Percentiles rank a stretch among this genome's conserved stretches.
These are phyloP conservation scores for Spheniscus mendiculus DNA, from an alignment of 2,113 vertebrate species.

Conservation along the genomic window DNA sequence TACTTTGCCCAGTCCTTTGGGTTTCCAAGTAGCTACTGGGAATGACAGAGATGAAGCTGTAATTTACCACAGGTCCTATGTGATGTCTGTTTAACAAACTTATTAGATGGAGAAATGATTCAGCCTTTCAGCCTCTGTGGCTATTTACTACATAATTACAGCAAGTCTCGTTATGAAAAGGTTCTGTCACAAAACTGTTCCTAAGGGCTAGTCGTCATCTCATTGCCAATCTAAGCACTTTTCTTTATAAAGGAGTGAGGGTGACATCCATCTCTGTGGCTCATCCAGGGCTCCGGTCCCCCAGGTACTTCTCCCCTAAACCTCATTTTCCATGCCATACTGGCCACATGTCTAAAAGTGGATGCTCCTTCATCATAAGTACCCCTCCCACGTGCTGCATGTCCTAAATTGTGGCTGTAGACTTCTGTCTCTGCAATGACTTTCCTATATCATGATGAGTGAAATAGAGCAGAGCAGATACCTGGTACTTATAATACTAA, in stretches of 20 bases:
- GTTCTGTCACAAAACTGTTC: background rate
- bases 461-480: background rate
- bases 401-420: background rate
- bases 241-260: background rate
- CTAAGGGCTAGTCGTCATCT: background rate
- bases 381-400: accelerated
- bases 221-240: background rate
- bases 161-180: background rate
- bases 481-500: background rate
- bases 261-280: background rate
- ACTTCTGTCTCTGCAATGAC: background rate
- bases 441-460: background rate
- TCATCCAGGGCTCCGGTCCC: background rate
- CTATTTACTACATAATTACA: background rate
- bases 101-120: background rate
- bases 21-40: background rate
- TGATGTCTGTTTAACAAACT: background rate
- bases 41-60: background rate
- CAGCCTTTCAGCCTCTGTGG: background rate
- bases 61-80: background rate
- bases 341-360: too few species aligned
- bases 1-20: background rate
- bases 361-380: background rate
- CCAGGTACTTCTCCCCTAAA: background rate
- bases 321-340: background rate